Base-by-base conservation (phyloP, 2,113 vertebrate genomes). In the Amia ocellicauda region DNA sequence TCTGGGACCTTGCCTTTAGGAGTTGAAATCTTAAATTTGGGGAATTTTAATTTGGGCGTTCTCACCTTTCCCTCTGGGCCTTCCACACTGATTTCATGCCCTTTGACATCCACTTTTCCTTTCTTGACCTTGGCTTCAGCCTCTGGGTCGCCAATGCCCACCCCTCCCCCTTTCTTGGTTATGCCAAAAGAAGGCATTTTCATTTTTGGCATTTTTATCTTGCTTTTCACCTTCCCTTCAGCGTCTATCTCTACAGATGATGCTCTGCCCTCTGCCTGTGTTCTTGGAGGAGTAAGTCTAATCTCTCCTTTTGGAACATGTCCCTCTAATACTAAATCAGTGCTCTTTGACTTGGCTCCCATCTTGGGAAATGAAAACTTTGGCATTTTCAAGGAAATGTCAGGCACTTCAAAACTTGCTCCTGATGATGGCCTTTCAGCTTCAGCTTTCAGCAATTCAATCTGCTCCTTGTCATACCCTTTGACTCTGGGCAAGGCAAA, bases 331-430 rank as follows among this genome's bases (percentile, higher is more conserved):
- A 73, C 66, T 11, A 82, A 73, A 11, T 76, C 75, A 57, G 62
- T 53, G 57, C 61, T 72, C 64, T 86, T 83, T 40, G 74, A 76
- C 75, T 87, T 91, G 58, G 73, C 73, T 27, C 86, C 86, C 64
- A 94, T 88, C 71, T 83, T 83, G 0, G 91, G 91, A 52, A 94
- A 71, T 16, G 84, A 67, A 26, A 92, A 89, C 74, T 86, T 89
- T 7, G 88, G 78, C 14, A 77, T 72, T 80, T 86, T 90, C 11
- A 88, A 49, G 53, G 82, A 80, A 20, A 88, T 27, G 64, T 85
- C 63, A 0, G 87, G 87, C 19, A 88, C 58, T 19, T 90, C 86
- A 68, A 89, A 85, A 69, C 84, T 88, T 3, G 75, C 70, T 4
- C 79, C 80, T 3, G 88, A 85, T 27, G 80, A 80, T 26, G 85